Conservation (phyloP, 2,113 vertebrate species). For the Cynocephalus volans region DNA sequence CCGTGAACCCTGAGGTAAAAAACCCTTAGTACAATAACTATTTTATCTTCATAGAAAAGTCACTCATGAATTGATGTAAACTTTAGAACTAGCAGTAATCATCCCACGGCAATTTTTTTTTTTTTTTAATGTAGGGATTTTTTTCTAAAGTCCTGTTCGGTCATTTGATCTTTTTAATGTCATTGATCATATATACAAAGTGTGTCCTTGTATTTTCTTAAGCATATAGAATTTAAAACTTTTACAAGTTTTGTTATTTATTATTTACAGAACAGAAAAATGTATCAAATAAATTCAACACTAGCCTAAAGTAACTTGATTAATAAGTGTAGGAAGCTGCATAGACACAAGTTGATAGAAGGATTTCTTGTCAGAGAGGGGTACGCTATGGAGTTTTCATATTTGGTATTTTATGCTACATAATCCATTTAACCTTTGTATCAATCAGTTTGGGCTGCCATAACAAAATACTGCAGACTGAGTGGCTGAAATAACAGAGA, state of each 20-base stretch:
- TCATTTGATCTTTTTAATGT: not conserved
- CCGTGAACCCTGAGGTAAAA: not conserved
- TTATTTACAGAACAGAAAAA: not conserved
- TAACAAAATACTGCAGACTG: not conserved
- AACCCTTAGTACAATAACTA: not conserved
- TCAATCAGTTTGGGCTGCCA: not conserved
- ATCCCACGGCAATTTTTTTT: not conserved
- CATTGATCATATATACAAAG: not conserved
- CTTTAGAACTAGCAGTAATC: not conserved
- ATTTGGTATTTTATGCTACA: not conserved
- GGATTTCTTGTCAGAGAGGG: not conserved
- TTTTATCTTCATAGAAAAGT: not conserved
- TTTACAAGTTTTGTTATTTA: not conserved
- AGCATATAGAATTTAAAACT: not conserved
- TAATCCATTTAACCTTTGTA: not conserved
- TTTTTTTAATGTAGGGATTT: not conserved
- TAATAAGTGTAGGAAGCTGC: not conserved
- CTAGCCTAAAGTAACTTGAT: not conserved
- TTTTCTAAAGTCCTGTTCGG: not conserved
- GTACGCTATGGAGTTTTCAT: not conserved
- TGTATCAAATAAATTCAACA: not conserved
- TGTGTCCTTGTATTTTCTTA: not conserved
- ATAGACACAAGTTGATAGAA: not conserved
- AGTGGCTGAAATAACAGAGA: not conserved
- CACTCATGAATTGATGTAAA: not conserved